Evolutionary conservation across 2,888 invertebrate genomes (phyloP), one percentile per base, ranked within the genome.

Genomic region (Drosophila kanekoi): DNA sequence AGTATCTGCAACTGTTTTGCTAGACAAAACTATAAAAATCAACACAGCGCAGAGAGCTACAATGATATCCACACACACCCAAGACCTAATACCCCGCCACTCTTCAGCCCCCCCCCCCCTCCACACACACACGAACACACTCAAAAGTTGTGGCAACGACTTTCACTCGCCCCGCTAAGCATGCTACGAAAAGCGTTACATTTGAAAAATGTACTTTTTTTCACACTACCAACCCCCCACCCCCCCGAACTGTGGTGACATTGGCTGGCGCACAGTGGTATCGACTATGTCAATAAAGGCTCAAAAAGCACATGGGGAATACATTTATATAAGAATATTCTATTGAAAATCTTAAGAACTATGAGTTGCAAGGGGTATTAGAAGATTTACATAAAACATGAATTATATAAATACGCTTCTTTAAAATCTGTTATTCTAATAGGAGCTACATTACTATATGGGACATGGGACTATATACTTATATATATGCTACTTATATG

Each of bases 161-260:
- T 79, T 81, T 87, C 76, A 76, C 78, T 79, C 79, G 77, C 73
- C 77, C 81, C 69, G 69, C 69, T 74, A 83, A 72, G 77, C 79
- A 74, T 73, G 74, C 83, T 77, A 65, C 75, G 64, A 62, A 83
- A 81, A 89, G 76, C 59, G 67, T 70, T 76, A 57, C 81, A 90
- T 90, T 91, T 91, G 89, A 89, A 91, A 90, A 91, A 90, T 90
- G 66, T 87, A 86, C 87, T 90, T 90, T 90, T 28, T 85, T 79
- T 60, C 56, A 43, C 70, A 66, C 67, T 61, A n/a, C 37, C 52
- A 40, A 18, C 16, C 38, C 16, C 38, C 9, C 38, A 2, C 14
- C 38, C 35, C 1, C 9, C 58, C 16, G 8, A 16, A 23, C 37
- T 11, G 14, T 35, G 47, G 52, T 41, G 51, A 67, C 59, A 48